Evolutionary conservation across 2,888 invertebrate species (phyloP).

Genomic region (Drosophila neutralis): DNA sequence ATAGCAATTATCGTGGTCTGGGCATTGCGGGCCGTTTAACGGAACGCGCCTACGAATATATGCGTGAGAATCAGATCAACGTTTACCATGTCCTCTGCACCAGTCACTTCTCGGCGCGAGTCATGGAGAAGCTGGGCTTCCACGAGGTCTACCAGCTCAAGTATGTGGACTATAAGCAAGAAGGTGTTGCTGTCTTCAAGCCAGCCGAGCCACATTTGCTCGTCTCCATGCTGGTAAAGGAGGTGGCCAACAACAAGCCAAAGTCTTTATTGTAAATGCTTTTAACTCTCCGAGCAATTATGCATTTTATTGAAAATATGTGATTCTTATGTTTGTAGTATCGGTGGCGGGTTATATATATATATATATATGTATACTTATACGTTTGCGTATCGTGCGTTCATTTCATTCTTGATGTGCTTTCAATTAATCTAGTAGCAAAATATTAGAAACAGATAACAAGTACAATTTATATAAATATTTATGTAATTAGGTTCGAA

Average conservation of each 20-base stretch:
- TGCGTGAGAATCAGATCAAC: constrained; percentile 82
- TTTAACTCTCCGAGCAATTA: constrained; percentile 12
- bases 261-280: constrained; percentile 38
- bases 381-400: constrained; percentile 23
- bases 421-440: constrained; percentile 29
- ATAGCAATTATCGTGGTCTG: constrained; percentile 83
- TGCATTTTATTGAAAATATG: constrained; percentile 62
- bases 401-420: constrained; percentile 42
- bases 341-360: constrained; percentile 65
- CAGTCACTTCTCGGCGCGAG: constrained; percentile 90
- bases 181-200: constrained; percentile 88
- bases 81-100: constrained; percentile 90
- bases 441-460: constrained; percentile 23
- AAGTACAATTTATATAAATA: constrained; percentile 65
- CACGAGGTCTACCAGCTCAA: constrained; percentile 88
- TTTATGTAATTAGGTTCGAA: constrained; percentile 50
- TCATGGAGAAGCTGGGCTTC: constrained; percentile 90
- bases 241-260: constrained; percentile 71
- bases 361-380: background rate
- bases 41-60: constrained; percentile 82
- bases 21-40: constrained; percentile 84
- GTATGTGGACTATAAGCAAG: constrained; percentile 88
- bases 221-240: constrained; percentile 87
- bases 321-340: constrained; percentile 77
- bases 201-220: constrained; percentile 88